Evolutionary conservation across 2,888 invertebrate genomes (phyloP).

Genomic region (Lycaena phlaeas): DNA sequence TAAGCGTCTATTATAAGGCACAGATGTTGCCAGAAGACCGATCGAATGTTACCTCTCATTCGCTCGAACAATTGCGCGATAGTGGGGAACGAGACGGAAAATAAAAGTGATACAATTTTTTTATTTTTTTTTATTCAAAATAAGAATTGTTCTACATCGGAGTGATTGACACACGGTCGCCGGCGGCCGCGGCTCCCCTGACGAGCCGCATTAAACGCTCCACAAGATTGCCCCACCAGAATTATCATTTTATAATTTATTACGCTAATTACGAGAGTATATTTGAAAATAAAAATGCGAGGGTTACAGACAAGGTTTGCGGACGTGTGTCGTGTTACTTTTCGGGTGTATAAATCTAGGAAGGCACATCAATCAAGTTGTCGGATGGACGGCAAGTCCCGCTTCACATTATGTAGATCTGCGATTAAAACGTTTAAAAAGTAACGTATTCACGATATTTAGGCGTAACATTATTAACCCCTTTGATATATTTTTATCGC

Average conservation of each 20-base stretch:
- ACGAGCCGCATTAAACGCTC: slow-evolving; percentile 58
- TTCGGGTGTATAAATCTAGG: slow-evolving; percentile 65
- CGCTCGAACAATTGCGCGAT: slow-evolving; percentile 26
- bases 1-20: slow-evolving; percentile 71
- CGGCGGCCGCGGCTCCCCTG: slow-evolving; percentile 48
- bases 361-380: slow-evolving; percentile 68
- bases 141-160: slow-evolving; percentile 70
- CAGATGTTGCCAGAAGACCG: slow-evolving; percentile 68
- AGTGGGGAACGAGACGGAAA: slow-evolving; percentile 41
- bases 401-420: slow-evolving; percentile 64
- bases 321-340: slow-evolving; percentile 58
- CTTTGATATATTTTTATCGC: slow-evolving; percentile 26
- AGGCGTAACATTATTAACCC: slow-evolving; percentile 44
- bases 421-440: slow-evolving; percentile 61
- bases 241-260: slow-evolving; percentile 73
- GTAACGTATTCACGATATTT: slow-evolving; percentile 57
- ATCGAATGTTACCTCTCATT: slow-evolving; percentile 46
- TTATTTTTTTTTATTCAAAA: slow-evolving; percentile 63
- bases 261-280: slow-evolving; percentile 69
- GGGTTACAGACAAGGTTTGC: slow-evolving; percentile 54
- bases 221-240: slow-evolving; percentile 66
- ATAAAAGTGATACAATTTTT: slow-evolving; percentile 63
- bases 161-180: slow-evolving; percentile 72
- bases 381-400: slow-evolving; percentile 64
- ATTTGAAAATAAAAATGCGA: slow-evolving; percentile 66